Evolutionary conservation across 2,797 vertebrate species (phyloP).

Genomic region (Argya squamiceps): DNA sequence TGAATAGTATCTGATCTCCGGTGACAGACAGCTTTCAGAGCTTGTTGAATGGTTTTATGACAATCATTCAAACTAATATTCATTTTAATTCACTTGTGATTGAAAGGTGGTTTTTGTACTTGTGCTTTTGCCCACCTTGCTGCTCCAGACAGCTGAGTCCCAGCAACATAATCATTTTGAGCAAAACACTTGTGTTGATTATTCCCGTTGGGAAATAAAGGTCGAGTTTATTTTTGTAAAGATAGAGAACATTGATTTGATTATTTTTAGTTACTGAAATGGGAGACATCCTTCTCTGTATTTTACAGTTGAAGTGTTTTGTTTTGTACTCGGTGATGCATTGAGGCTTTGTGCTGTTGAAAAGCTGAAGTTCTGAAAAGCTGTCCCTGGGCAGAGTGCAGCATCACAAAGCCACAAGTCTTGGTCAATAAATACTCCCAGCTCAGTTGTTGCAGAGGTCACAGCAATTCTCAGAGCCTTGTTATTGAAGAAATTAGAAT

Average conservation of each 20-base stretch:
- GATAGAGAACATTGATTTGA: neutral
- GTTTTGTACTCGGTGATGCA: neutral
- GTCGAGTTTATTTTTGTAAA: neutral
- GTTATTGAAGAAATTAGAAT: neutral
- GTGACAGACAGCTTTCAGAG: slow-evolving; percentile 10
- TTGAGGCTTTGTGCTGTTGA: neutral
- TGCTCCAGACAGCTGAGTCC: neutral
- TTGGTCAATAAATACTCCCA: neutral
- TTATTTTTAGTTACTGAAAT: neutral
- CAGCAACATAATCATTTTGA: neutral
- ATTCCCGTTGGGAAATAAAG: neutral
- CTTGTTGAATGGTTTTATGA: neutral
- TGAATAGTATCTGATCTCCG: neutral
- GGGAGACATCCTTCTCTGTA: neutral
- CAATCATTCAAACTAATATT: neutral
- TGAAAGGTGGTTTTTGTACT: neutral
- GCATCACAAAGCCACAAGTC: neutral
- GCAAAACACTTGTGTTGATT: neutral
- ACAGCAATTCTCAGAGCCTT: neutral
- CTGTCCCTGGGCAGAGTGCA: neutral
- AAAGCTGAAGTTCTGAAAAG: neutral
- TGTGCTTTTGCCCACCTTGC: neutral
- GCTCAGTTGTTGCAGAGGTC: neutral
- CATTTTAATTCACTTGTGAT: neutral
- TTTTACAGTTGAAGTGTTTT: neutral